Evolutionary conservation across 2,888 invertebrate species (phyloP).

Genomic region (Teleogryllus oceanicus): DNA sequence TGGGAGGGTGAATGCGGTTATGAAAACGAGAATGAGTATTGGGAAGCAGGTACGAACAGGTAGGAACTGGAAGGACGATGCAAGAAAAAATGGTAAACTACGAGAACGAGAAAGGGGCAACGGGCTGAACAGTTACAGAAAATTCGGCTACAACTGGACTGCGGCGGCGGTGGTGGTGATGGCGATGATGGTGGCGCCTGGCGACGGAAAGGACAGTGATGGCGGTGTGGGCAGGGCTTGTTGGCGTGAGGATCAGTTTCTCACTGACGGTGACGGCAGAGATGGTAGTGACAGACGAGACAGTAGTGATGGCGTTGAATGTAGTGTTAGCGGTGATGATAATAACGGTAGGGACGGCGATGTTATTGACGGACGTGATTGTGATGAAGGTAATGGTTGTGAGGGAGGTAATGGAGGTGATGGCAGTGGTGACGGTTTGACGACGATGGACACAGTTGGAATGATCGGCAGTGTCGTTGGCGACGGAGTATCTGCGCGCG

Average conservation of each 20-base stretch:
- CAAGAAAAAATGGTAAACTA: too few relatives aligned
- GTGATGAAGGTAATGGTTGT: not conserved
- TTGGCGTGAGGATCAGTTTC: slow-evolving; percentile 47
- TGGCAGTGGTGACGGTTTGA: slow-evolving; percentile 47
- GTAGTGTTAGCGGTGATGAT: too few relatives aligned
- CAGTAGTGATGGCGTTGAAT: not conserved
- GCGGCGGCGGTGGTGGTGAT: too few relatives aligned
- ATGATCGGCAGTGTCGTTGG: too few relatives aligned
- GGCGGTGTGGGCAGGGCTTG: not conserved
- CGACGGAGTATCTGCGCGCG: too few relatives aligned
- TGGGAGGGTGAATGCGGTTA: too few relatives aligned
- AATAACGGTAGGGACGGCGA: not conserved
- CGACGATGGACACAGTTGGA: not conserved
- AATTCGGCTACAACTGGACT: too few relatives aligned
- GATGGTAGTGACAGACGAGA: not conserved
- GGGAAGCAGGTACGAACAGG: too few relatives aligned
- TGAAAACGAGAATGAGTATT: too few relatives aligned
- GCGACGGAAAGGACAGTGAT: too few relatives aligned
- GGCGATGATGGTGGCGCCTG: too few relatives aligned
- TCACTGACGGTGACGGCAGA: not conserved
- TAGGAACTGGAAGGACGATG: too few relatives aligned
- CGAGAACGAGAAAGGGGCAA: not conserved
- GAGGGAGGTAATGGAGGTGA: slow-evolving; percentile 39
- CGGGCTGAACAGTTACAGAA: not conserved
- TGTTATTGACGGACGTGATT: not conserved